phyloP scores from a whole-genome alignment of 2,888 invertebrate genomes.

The Nebria salina region DNA sequence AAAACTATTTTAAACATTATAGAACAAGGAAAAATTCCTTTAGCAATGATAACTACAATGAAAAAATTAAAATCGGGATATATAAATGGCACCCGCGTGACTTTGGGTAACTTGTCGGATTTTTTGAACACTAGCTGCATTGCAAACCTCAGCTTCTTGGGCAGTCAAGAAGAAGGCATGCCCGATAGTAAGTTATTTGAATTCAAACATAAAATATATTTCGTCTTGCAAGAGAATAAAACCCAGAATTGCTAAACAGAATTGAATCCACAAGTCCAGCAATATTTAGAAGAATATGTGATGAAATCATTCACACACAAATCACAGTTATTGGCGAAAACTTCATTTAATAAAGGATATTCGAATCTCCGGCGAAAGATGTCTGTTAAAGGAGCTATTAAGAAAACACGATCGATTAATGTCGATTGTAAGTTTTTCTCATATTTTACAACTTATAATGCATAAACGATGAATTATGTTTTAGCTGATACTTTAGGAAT shows the following conservation, averaged over 20 bases:
- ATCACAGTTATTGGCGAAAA: conserved; percentile 71
- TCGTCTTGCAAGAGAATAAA: not conserved
- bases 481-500: conserved; percentile 82
- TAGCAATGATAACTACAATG: conserved; percentile 97
- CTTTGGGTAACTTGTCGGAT: conserved; percentile 92
- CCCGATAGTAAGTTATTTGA: conserved; percentile 76
- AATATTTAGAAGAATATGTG: conserved; percentile 86
- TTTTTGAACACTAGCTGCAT: conserved; percentile 98
- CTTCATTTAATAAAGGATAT: conserved; percentile 64
- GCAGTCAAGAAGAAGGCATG: conserved; percentile 91
- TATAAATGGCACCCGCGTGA: conserved; percentile 97
- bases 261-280: conserved; percentile 83
- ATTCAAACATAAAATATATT: conserved; percentile 2
- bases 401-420: conserved; percentile 92
- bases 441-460: not conserved
- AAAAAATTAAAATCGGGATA: conserved; percentile 98
- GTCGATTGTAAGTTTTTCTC: conserved; percentile 78
- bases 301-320: conserved; percentile 82
- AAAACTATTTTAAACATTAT: conserved; percentile 51
- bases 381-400: conserved; percentile 92
- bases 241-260: conserved; percentile 61
- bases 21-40: conserved; percentile 92
- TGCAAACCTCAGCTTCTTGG: conserved; percentile 94
- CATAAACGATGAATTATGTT: conserved; percentile 48
- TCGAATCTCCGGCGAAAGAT: conserved; percentile 75